phyloP scores from a whole-genome alignment of 2,113 vertebrate genomes.

The Saguinus imperator region DNA sequence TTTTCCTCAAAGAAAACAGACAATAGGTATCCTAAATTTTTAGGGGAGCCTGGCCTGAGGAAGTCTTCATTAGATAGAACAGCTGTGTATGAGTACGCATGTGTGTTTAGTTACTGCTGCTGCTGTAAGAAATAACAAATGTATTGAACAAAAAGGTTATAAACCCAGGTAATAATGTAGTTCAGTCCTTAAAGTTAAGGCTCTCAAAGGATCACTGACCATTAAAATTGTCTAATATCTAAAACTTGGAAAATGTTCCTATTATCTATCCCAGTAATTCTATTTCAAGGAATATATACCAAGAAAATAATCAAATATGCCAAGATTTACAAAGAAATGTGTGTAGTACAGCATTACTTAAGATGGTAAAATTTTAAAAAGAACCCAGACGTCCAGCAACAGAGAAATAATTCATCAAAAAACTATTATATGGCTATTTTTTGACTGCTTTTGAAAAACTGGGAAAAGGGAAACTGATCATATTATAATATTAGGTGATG shows the following conservation, averaged over 20 bases:
- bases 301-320: background rate
- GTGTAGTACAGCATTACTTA: background rate
- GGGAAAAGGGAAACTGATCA: background rate
- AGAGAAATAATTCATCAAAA: background rate
- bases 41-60: background rate
- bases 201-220: background rate
- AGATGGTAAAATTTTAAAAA: background rate
- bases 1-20: background rate
- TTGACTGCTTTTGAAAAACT: background rate
- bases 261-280: background rate
- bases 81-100: background rate
- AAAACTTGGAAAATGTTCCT: background rate
- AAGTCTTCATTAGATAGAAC: background rate
- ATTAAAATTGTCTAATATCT: background rate
- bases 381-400: background rate
- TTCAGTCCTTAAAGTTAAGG: background rate
- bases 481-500: background rate
- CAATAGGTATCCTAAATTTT: background rate
- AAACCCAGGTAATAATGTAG: background rate
- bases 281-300: background rate
- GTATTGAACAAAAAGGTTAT: background rate
- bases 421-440: background rate
- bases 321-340: slow-evolving; percentile 21
- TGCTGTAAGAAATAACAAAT: background rate
- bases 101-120: background rate